Evolutionary conservation across 2,888 invertebrate genomes (phyloP).

Genomic region (Spilarctia lutea): DNA sequence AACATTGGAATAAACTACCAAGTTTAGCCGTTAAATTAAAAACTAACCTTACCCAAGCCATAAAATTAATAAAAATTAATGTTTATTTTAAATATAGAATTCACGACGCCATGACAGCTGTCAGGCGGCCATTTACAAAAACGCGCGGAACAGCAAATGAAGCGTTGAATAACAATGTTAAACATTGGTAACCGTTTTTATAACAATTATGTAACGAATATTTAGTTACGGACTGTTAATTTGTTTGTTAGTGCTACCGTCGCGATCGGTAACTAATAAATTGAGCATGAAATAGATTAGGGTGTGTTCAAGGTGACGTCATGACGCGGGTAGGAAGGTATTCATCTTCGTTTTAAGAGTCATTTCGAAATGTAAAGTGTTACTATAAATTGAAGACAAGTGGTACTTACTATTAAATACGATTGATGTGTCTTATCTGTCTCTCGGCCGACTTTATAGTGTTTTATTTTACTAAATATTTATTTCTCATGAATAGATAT

Average conservation of each 20-base stretch:
- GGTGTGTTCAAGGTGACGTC: slow-evolving; percentile 44
- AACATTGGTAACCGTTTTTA: slow-evolving; percentile 64
- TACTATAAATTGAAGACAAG: slow-evolving; percentile 1
- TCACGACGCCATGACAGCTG: slow-evolving; percentile 80
- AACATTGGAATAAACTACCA: slow-evolving; percentile 24
- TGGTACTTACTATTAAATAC: slow-evolving; percentile 2
- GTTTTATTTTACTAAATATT: background rate
- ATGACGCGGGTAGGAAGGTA: slow-evolving; percentile 8
- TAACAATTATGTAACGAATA: slow-evolving; percentile 67
- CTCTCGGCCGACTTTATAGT: background rate
- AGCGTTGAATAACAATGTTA: slow-evolving; percentile 78
- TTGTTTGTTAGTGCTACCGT: slow-evolving; percentile 56
- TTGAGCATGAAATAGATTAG: slow-evolving; percentile 56
- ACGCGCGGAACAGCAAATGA: slow-evolving; percentile 76
- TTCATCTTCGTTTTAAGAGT: slow-evolving; percentile 8
- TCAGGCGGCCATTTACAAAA: slow-evolving; percentile 72
- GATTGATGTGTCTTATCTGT: background rate
- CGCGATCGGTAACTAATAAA: slow-evolving; percentile 55
- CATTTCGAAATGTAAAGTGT: slow-evolving; percentile 8
- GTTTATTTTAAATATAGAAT: slow-evolving; percentile 83
- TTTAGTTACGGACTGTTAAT: slow-evolving; percentile 78
- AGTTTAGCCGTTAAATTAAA: slow-evolving; percentile 20
- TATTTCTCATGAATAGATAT: background rate
- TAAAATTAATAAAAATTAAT: slow-evolving; percentile 70
- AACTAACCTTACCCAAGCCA: slow-evolving; percentile 63